phyloP scores from a whole-genome alignment of 2,113 vertebrate genomes.

The Clarias batrachus region DNA sequence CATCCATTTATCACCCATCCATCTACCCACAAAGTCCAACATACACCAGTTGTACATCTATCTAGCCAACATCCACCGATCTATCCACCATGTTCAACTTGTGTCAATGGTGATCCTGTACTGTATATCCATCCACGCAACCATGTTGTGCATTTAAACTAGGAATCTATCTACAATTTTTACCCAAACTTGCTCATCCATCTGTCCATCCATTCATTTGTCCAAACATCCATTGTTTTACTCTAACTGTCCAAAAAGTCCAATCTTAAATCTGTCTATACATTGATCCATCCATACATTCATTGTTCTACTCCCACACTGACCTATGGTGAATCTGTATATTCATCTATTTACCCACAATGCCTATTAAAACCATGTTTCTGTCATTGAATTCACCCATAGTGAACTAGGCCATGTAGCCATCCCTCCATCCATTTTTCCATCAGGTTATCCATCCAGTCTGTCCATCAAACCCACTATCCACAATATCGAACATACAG shows the following conservation, averaged over 20 bases:
- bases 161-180: too few relatives aligned
- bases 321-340: not conserved
- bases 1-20: not conserved
- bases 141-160: not conserved
- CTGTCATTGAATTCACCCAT: not conserved
- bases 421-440: not conserved
- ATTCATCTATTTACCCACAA: not conserved
- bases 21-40: not conserved
- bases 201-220: not conserved
- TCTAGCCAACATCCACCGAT: not conserved
- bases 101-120: too few relatives aligned
- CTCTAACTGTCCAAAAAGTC: too few relatives aligned
- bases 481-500: not conserved
- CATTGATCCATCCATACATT: not conserved
- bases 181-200: not conserved
- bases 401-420: not conserved
- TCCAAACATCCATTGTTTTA: too few relatives aligned
- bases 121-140: not conserved
- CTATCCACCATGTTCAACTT: too few relatives aligned
- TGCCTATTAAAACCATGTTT: too few relatives aligned
- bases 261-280: not conserved
- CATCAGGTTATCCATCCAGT: not conserved
- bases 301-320: not conserved
- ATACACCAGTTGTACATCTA: too few relatives aligned
- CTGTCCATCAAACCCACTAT: not conserved